phyloP scores from a whole-genome alignment of 2,797 vertebrate species.

The Anabacerthia variegaticeps region DNA sequence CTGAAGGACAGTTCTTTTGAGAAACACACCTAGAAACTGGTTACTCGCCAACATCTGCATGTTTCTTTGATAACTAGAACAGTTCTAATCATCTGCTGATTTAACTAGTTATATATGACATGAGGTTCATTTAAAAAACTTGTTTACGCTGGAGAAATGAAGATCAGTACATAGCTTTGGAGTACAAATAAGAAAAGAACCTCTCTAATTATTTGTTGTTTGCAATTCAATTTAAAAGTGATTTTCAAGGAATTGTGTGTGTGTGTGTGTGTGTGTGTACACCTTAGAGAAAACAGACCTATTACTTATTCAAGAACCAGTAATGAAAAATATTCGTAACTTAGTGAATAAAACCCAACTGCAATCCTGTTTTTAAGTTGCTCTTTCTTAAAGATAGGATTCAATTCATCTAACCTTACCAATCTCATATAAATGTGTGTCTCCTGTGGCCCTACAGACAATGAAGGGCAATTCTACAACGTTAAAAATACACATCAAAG shows the following conservation, averaged over 20 bases:
- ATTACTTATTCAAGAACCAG: not conserved
- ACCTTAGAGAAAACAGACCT: not conserved
- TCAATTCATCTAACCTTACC: not conserved
- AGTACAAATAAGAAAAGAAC: not conserved
- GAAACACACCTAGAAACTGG: not conserved
- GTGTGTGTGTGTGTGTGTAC: too few relatives aligned
- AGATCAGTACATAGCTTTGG: not conserved
- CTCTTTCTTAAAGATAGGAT: not conserved
- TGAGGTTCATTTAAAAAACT: not conserved
- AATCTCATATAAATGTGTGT: not conserved
- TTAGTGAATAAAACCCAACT: not conserved
- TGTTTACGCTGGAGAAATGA: not conserved
- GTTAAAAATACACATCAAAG: not conserved
- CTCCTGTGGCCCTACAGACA: not conserved
- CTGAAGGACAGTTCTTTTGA: not conserved
- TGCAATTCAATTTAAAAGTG: not conserved
- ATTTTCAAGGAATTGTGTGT: not conserved
- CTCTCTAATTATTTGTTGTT: not conserved
- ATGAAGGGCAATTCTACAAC: not conserved
- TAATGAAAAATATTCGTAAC: not conserved
- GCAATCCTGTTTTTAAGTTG: not conserved
- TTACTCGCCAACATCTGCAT: not conserved
- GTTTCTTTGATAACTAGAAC: not conserved
- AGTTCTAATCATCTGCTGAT: not conserved
- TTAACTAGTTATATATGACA: not conserved